These are phyloP conservation scores for Eclectus roratus DNA, from an alignment of 2,113 vertebrate genomes.

Conservation along the genomic window DNA sequence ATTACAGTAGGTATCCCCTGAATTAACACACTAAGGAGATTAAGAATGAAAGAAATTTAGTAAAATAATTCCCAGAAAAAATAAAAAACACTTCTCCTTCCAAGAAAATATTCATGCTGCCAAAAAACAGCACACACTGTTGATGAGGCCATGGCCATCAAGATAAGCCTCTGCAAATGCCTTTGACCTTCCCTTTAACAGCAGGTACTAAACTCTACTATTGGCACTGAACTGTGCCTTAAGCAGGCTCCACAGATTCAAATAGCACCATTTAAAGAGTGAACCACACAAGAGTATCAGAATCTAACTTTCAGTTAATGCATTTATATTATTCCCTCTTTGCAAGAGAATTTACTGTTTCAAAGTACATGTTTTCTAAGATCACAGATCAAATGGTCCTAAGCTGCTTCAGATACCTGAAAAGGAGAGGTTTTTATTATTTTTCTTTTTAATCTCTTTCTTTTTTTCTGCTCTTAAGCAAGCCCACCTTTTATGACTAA, in stretches of 20 bases:
- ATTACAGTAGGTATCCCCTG: background rate
- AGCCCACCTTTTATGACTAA: background rate
- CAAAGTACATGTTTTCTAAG: background rate
- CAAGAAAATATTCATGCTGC: background rate
- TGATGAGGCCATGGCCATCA: background rate
- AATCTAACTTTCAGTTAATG: background rate
- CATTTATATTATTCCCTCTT: background rate
- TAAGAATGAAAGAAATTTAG: background rate
- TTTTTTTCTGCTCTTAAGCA: background rate
- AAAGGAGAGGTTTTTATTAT: background rate
- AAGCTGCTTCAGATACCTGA: background rate
- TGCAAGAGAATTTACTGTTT: background rate
- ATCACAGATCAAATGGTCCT: slow-evolving; percentile 8
- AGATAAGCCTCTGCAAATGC: background rate
- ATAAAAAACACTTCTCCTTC: background rate
- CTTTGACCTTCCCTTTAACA: background rate
- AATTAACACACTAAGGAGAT: background rate
- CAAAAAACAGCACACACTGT: background rate
- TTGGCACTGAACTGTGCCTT: background rate
- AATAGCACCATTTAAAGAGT: background rate
- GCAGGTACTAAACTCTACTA: background rate
- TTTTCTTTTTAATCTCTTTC: background rate
- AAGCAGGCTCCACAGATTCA: background rate
- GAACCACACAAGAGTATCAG: background rate
- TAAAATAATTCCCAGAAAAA: background rate